These are phyloP conservation scores for Pachyuromys duprasi DNA, from an alignment of 2,797 vertebrate species.

Conservation along the genomic window DNA sequence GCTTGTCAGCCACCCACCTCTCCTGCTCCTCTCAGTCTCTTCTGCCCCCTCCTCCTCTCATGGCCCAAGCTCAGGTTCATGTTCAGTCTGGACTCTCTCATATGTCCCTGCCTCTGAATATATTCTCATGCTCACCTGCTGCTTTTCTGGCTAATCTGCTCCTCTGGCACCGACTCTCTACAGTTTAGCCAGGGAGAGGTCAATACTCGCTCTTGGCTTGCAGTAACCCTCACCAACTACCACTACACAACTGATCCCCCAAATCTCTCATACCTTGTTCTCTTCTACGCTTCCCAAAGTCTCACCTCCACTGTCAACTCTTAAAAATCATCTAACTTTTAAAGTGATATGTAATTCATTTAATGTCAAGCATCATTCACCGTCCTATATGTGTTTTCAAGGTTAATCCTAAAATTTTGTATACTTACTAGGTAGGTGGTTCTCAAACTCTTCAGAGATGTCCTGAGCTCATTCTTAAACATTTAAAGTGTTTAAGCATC, in stretches of 20 bases:
- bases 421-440: background rate
- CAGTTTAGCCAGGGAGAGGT: background rate
- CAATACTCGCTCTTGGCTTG: background rate
- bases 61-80: background rate
- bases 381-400: background rate
- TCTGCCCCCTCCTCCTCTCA: background rate
- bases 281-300: background rate
- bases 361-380: background rate
- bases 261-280: background rate
- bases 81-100: background rate
- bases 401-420: background rate
- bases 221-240: background rate
- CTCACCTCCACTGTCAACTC: background rate
- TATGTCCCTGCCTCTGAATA: background rate
- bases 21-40: background rate
- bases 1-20: background rate
- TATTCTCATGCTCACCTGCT: background rate
- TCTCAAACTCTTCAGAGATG: background rate
- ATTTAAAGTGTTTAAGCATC: background rate
- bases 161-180: background rate
- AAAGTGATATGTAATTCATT: background rate
- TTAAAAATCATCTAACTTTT: background rate
- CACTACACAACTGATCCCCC: too few relatives aligned
- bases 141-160: background rate
- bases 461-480: background rate